Conservation (phyloP, 1,140 invertebrate species). For the Heliconius hermathena region DNA sequence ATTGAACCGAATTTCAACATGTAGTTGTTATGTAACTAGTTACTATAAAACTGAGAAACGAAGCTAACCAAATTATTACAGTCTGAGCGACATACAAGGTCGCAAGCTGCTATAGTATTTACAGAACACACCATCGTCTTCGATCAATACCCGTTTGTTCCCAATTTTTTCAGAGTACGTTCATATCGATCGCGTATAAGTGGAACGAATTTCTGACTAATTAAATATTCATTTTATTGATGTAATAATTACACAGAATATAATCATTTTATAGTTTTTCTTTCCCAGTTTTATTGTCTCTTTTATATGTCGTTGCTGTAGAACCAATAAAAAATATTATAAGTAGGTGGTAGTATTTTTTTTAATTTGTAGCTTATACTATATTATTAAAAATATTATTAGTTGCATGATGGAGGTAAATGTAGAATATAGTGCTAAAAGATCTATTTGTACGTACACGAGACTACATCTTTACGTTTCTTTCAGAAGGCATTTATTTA, state of each 20-base stretch:
- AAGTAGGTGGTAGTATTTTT: background rate
- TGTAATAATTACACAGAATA: constrained; percentile 23
- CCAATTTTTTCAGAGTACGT: constrained; percentile 48
- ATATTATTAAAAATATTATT: background rate
- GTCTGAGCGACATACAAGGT: constrained; percentile 32
- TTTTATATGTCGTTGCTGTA: background rate
- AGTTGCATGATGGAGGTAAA: too few species aligned
- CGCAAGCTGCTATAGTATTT: constrained; percentile 34
- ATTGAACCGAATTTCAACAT: too few species aligned
- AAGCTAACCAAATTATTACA: constrained; percentile 19
- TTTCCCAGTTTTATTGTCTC: background rate
- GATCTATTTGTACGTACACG: too few species aligned
- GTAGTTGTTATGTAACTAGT: too few species aligned
- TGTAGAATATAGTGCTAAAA: too few species aligned
- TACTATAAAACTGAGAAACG: background rate
- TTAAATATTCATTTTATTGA: constrained; percentile 54
- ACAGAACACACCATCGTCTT: constrained; percentile 32
- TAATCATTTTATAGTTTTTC: background rate
- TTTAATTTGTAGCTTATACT: background rate
- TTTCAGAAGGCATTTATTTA: too few species aligned
- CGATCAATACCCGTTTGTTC: constrained; percentile 55
- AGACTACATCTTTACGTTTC: too few species aligned
- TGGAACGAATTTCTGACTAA: constrained; percentile 57
- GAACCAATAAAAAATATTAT: background rate
- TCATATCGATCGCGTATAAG: constrained; percentile 54